Evolutionary conservation across 2,797 vertebrate genomes (phyloP).

Genomic region (Sparus aurata): DNA sequence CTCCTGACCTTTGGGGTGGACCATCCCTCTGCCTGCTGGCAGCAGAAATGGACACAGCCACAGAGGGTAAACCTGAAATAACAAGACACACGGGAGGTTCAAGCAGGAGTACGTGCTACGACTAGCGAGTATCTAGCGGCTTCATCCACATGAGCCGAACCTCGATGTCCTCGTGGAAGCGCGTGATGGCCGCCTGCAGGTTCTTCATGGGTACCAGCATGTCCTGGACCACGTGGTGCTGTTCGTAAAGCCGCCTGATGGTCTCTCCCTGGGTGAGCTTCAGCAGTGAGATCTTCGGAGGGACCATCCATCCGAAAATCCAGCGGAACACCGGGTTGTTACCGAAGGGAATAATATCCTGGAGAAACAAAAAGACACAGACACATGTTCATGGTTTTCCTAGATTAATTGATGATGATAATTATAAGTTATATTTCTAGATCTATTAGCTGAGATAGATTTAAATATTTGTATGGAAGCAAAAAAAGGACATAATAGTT

Average conservation of each 20-base stretch:
- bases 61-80: conserved; percentile 93
- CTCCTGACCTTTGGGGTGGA: conserved; percentile 94
- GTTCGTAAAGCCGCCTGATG: conserved; percentile 93
- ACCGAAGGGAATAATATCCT: conserved; percentile 99
- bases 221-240: conserved; percentile 98
- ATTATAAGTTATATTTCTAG: neutral
- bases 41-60: conserved; percentile 97
- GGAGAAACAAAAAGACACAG: neutral
- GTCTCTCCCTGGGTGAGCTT: conserved; percentile 99
- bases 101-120: neutral
- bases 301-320: conserved; percentile 98
- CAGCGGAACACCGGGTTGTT: conserved; percentile 95
- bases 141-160: conserved; percentile 78
- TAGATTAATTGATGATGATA: neutral
- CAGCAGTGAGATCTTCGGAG: conserved; percentile 97
- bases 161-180: conserved; percentile 91
- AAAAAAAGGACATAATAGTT: neutral
- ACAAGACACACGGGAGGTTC: neutral
- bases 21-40: conserved; percentile 93
- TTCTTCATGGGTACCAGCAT: conserved; percentile 96
- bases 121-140: neutral
- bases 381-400: neutral
- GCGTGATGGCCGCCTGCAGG: conserved; percentile 88
- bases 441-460: neutral
- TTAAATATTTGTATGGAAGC: neutral